Base-by-base conservation (phyloP, 2,888 invertebrate genomes). In the Drosophila mercatorum region DNA sequence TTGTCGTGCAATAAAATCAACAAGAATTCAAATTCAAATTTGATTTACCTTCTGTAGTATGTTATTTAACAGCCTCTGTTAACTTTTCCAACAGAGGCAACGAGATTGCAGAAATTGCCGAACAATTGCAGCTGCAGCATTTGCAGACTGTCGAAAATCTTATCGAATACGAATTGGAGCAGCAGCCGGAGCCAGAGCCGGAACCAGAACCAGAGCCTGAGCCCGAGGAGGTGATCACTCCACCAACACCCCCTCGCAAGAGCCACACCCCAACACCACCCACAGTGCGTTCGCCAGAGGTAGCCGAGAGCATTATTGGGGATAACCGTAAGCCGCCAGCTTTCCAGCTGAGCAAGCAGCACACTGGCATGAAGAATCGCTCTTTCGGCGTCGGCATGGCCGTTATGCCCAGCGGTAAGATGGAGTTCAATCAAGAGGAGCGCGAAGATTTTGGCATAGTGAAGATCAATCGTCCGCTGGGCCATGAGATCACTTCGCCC, bases 301-400 rank as follows among this genome's bases (percentile, higher is more conserved):
- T 55, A 17, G 73, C 68, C n/a, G 83, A 87, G 53, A 88, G 81
- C 62, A 78, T 83, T 59, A 83, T 80, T 57, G 88, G 84, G 14
- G 86, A 87, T 46, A 91, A 91, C 65, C 86, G 86, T 0, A 72
- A 61, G 67, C 83, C 92, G 40, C 83, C 86, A 1, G 83, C 89
- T 40, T 92, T 92, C 60, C 91, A 89, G 40, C 78, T 91, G 40
- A 92, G 91, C 79, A 93, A 92, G 76, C 92, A 92, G 75, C 93
- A 93, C 47, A 93, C 93, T 3, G 93, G 93, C 61, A 91, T 93
- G 76, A 93, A 93, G 78, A 93, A 93, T 75, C 90, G 92, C 52
- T 93, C 93, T 5, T 92, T 85, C 72, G 92, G 92, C 68, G 92
- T 93, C 8, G 93, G 93, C 44, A 90, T 91, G 78, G 92, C 92